A percentile compares a stretch with the other conserved stretches of the same genome.
These are phyloP conservation scores for Henricia sp. DNA, from an alignment of 53 echinoderm and acorn worm species.

Conservation along the genomic window DNA sequence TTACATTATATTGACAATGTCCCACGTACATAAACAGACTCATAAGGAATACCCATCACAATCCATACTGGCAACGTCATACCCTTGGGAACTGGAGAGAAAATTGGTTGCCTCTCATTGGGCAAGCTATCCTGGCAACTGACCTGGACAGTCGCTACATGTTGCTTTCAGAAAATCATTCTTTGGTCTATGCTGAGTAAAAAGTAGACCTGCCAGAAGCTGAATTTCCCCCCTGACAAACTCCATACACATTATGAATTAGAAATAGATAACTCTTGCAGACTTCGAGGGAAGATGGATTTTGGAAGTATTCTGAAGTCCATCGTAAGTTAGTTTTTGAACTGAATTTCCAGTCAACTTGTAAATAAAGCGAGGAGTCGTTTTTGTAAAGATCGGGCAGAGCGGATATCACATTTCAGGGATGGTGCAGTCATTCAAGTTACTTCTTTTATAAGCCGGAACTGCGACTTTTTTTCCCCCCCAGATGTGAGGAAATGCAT, in stretches of 20 bases:
- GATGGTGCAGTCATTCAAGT: neutral
- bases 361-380: neutral
- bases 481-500: slow-evolving; percentile 9
- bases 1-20: no score
- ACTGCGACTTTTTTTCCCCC: neutral
- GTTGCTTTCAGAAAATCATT: neutral
- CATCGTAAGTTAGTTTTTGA: no score
- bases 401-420: neutral
- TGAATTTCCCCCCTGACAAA: no score
- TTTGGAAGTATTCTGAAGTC: slow-evolving; percentile 9
- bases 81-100: slow-evolving; percentile 1
- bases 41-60: slow-evolving; percentile 42
- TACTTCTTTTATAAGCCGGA: neutral
- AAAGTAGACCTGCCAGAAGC: neutral
- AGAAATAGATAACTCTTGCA: neutral
- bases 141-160: slow-evolving; percentile 4
- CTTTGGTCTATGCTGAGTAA: neutral
- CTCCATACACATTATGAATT: neutral
- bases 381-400: neutral
- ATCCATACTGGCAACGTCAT: slow-evolving; percentile 42
- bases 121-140: slow-evolving; percentile 17
- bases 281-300: neutral
- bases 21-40: neutral
- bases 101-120: slow-evolving; percentile 21
- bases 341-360: neutral